Evolutionary conservation across 2,113 vertebrate genomes (phyloP).

Genomic region (Calcarius ornatus): DNA sequence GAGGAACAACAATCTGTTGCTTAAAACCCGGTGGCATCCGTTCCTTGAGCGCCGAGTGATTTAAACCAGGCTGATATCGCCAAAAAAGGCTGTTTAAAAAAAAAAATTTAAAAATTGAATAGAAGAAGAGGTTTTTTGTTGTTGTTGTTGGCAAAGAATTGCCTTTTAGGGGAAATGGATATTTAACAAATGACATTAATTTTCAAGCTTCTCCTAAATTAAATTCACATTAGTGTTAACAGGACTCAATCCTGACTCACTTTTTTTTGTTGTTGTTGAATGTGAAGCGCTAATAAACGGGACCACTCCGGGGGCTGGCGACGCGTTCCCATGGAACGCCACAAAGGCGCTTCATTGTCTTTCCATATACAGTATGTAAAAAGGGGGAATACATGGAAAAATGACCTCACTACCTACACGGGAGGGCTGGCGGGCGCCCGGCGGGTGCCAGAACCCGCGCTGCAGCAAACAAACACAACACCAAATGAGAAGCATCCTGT

Average conservation of each 20-base stretch:
- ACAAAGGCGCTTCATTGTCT: conserved; percentile 35
- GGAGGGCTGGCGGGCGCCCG: conserved; percentile 52
- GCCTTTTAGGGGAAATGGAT: conserved; percentile 61
- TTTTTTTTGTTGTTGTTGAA: background rate
- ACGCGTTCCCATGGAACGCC: background rate
- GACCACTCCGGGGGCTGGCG: conserved; percentile 32
- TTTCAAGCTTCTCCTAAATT: conserved; percentile 61
- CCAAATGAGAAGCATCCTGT: conserved; percentile 67
- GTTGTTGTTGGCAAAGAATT: conserved; percentile 64
- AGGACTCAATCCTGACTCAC: conserved; percentile 35
- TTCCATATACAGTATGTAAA: conserved; percentile 62
- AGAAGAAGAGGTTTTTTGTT: background rate
- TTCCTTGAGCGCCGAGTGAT: conserved; percentile 56
- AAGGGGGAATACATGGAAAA: conserved; percentile 62
- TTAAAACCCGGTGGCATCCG: conserved; percentile 49
- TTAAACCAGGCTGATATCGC: conserved; percentile 55
- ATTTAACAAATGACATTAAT: conserved; percentile 59
- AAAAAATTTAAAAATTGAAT: background rate
- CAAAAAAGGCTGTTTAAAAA: conserved; percentile 46
- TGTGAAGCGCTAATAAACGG: background rate
- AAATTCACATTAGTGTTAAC: conserved; percentile 60
- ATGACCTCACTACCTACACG: conserved; percentile 69
- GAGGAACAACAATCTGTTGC: conserved; percentile 31
- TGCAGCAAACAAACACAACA: conserved; percentile 52
- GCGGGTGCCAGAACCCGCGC: conserved; percentile 37